These are phyloP conservation scores for Drosophila paulistorum DNA, from an alignment of 1,140 invertebrate genomes.

Conservation along the genomic window DNA sequence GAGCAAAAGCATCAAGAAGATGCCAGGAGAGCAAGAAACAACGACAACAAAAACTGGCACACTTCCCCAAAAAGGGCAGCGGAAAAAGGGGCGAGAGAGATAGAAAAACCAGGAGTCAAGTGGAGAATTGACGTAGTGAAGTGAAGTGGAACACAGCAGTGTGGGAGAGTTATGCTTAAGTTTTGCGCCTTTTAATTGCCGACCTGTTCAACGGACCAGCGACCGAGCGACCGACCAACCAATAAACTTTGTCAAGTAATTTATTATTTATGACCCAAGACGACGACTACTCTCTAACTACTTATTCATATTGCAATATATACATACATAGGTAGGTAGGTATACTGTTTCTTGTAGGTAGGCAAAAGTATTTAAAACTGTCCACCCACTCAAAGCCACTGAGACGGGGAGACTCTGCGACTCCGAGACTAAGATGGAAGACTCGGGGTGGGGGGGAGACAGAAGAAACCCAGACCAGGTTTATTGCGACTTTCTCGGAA, in stretches of 20 bases:
- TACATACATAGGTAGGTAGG: neutral
- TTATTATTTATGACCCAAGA: constrained; percentile 19
- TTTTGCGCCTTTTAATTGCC: constrained; percentile 16
- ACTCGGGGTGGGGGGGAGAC: no score
- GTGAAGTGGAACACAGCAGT: neutral
- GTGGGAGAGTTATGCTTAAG: constrained; percentile 8
- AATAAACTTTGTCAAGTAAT: constrained; percentile 14
- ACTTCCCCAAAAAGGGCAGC: constrained; percentile 5
- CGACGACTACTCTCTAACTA: constrained; percentile 11
- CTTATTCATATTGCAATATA: constrained; percentile 14
- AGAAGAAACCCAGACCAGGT: neutral
- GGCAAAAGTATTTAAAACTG: constrained; percentile 8
- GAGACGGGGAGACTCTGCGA: neutral
- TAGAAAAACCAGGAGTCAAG: neutral
- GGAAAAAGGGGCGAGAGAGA: neutral
- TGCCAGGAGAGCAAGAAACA: no score
- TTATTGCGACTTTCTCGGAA: constrained; percentile 15
- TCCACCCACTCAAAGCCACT: constrained; percentile 1
- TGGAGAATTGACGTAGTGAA: neutral
- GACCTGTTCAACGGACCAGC: constrained; percentile 1
- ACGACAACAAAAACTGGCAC: neutral
- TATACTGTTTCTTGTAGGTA: constrained; percentile 3
- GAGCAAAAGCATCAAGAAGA: constrained; percentile 18
- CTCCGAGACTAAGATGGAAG: neutral
- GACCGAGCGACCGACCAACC: neutral